These are phyloP conservation scores for Microcaecilia unicolor DNA, from an alignment of 2,797 vertebrate genomes.

Conservation along the genomic window DNA sequence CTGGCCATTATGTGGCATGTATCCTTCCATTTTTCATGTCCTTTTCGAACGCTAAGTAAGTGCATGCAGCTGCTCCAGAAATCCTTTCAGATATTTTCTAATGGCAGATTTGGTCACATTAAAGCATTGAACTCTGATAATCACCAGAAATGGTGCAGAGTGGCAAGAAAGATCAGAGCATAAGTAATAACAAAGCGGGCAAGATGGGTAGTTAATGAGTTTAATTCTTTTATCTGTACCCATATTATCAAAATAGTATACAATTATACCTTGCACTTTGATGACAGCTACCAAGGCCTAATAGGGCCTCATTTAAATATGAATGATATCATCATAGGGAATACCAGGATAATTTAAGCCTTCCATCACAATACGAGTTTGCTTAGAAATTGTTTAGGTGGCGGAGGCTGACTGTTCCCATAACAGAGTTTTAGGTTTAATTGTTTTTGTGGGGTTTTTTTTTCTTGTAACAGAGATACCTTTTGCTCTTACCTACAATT, in stretches of 20 bases:
- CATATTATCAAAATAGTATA: slow-evolving; percentile 62
- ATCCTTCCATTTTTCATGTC: slow-evolving; percentile 51
- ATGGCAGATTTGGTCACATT: slow-evolving; percentile 56
- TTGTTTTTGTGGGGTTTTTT: too few species aligned
- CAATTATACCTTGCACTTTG: slow-evolving; percentile 62
- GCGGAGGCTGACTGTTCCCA: not conserved
- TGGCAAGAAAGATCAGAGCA: slow-evolving; percentile 46
- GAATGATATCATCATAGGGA: slow-evolving; percentile 50
- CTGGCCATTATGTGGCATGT: slow-evolving; percentile 47
- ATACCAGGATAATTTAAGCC: slow-evolving; percentile 44
- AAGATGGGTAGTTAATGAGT: slow-evolving; percentile 59
- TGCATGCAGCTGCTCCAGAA: slow-evolving; percentile 44
- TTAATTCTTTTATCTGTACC: slow-evolving; percentile 58
- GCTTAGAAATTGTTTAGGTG: slow-evolving; percentile 25
- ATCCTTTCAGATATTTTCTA: slow-evolving; percentile 53
- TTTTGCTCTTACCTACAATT: too few species aligned
- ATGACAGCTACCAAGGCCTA: slow-evolving; percentile 46
- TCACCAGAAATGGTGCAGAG: slow-evolving; percentile 46
- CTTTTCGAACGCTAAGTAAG: slow-evolving; percentile 50
- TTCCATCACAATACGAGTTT: slow-evolving; percentile 22
- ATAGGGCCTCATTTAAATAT: slow-evolving; percentile 63
- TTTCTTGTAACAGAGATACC: too few species aligned
- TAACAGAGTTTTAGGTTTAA: not conserved
- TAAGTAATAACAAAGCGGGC: slow-evolving; percentile 55
- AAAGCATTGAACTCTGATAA: slow-evolving; percentile 56